These are phyloP conservation scores for Brachycybe producta DNA, from an alignment of 2,888 invertebrate species.

Conservation along the genomic window DNA sequence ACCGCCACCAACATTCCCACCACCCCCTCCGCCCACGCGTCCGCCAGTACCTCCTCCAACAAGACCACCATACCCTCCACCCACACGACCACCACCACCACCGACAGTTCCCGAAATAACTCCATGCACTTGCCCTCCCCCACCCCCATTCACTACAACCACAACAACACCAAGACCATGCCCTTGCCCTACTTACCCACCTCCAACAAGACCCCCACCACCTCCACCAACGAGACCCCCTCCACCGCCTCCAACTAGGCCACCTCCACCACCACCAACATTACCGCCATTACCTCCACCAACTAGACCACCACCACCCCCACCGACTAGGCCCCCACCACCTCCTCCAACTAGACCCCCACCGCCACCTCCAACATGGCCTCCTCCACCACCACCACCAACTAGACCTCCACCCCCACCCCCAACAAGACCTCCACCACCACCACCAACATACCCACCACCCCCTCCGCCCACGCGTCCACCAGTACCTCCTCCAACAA, in stretches of 20 bases:
- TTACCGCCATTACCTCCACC: too few relatives aligned
- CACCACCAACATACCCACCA: not conserved
- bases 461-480: not conserved
- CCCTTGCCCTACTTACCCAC: constrained; percentile 1
- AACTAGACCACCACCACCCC: not conserved
- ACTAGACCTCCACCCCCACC: constrained; percentile 12
- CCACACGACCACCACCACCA: too few relatives aligned
- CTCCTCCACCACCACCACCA: constrained; percentile 7
- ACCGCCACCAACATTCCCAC: constrained; percentile 35
- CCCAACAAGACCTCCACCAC: constrained; percentile 13
- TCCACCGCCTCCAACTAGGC: constrained; percentile 16
- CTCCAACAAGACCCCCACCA: not conserved
- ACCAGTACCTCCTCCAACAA: constrained; percentile 8
- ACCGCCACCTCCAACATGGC: not conserved
- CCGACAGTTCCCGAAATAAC: not conserved
- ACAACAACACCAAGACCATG: constrained; percentile 15
- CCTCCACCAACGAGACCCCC: constrained; percentile 6
- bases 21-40: constrained; percentile 33
- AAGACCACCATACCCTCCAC: too few relatives aligned
- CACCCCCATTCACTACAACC: not conserved
- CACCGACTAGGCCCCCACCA: constrained; percentile 9
- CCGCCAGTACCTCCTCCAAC: too few relatives aligned
- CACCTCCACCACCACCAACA: not conserved
- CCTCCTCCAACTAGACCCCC: constrained; percentile 13
- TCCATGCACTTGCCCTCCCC: too few relatives aligned